A percentile compares a stretch with the other conserved stretches of the same genome.
Conservation (phyloP, 1,140 invertebrate species). For the Harpegnathos saltator region DNA sequence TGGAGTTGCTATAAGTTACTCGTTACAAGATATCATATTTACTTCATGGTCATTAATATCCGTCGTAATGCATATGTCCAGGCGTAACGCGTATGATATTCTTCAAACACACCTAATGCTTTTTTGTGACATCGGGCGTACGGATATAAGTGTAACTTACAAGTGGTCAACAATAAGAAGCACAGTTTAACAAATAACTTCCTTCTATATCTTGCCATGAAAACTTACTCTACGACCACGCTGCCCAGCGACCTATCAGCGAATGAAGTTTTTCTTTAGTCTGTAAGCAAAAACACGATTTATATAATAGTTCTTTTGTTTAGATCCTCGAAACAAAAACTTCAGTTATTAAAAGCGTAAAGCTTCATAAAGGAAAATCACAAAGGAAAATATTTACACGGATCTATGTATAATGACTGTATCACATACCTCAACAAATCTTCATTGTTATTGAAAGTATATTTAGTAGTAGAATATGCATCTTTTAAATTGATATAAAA, state of each 20-base stretch:
- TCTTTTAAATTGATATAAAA: not conserved
- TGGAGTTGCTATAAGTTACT: conserved; percentile 66
- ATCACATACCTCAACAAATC: not conserved
- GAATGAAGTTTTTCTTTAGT: conserved; percentile 72
- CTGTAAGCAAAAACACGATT: conserved; percentile 61
- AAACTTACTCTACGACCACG: conserved; percentile 77
- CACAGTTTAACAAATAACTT: conserved; percentile 82
- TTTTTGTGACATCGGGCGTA: conserved; percentile 72
- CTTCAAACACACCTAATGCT: conserved; percentile 64
- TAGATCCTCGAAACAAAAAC: not conserved
- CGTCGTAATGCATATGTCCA: conserved; percentile 36
- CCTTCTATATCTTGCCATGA: conserved; percentile 68
- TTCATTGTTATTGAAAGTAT: conserved; percentile 14
- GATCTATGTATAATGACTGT: not conserved
- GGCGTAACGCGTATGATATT: conserved; percentile 71
- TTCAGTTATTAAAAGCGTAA: too few relatives aligned
- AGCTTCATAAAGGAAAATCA: not conserved
- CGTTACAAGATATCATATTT: conserved; percentile 63
- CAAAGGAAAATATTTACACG: not conserved
- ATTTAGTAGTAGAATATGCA: conserved; percentile 15
- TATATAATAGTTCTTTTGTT: conserved; percentile 11
- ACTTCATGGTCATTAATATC: conserved; percentile 21
- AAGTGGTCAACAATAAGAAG: conserved; percentile 80
- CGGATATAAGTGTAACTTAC: conserved; percentile 79
- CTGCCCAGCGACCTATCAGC: conserved; percentile 78